Percentiles rank a stretch among this genome's conserved stretches.
phyloP scores from a whole-genome alignment of 92 coral and sea anemone genomes.

The Zoanthus gigantus region DNA sequence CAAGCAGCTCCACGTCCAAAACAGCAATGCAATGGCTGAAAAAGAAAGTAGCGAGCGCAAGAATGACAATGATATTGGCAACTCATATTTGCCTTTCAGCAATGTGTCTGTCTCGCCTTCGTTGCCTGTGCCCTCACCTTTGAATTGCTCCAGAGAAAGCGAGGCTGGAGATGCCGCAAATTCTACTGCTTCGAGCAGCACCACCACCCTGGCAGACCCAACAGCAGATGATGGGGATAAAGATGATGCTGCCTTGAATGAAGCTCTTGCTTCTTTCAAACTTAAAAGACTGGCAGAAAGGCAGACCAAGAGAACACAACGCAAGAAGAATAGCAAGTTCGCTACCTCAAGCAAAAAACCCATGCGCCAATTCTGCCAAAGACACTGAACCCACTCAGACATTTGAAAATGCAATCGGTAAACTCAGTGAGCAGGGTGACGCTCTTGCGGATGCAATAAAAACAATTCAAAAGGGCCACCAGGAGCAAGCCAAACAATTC shows the following conservation, averaged over 20 bases:
- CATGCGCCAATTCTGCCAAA: constrained; percentile 25
- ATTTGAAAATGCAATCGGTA: neutral
- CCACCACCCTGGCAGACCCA: constrained; percentile 17
- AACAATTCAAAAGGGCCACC: neutral
- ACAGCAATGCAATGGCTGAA: neutral
- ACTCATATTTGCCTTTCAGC: neutral
- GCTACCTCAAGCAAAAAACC: constrained; percentile 11
- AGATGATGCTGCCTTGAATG: constrained; percentile 35
- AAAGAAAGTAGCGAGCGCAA: neutral
- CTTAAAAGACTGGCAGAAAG: constrained; percentile 21
- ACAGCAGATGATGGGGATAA: constrained; percentile 16
- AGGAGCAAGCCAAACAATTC: constrained; percentile 17
- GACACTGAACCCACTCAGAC: constrained; percentile 28
- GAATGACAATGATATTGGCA: neutral
- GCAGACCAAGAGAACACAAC: constrained; percentile 32
- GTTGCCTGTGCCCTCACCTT: neutral
- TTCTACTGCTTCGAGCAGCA: constrained; percentile 27
- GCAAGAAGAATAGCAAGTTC: neutral
- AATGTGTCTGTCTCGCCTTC: neutral
- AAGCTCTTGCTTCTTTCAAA: constrained; percentile 27
- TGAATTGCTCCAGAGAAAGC: constrained; percentile 34
- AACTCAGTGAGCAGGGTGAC: neutral
- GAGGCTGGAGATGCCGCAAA: constrained; percentile 16
- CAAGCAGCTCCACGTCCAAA: neutral
- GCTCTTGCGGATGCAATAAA: neutral